Conservation (phyloP, 2,113 vertebrate genomes). For the Conger conger region DNA sequence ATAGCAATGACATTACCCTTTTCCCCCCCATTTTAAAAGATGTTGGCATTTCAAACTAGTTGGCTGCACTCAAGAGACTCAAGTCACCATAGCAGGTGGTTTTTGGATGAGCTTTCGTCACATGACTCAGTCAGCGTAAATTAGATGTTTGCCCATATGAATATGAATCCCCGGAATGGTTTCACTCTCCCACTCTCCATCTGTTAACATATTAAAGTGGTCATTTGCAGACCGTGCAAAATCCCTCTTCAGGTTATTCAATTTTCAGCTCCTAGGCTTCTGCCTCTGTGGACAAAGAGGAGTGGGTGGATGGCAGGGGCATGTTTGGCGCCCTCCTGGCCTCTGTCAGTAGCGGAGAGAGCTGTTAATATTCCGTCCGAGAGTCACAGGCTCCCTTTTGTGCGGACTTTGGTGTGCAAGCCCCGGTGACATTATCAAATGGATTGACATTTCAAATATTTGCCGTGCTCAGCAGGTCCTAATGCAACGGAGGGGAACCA, state of each 20-base stretch:
- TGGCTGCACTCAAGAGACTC: background rate
- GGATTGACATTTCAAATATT: conserved; percentile 95
- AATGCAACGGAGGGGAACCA: conserved; percentile 78
- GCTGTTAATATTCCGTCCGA: conserved; percentile 61
- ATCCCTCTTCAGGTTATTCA: conserved; percentile 54
- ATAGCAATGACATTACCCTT: no score
- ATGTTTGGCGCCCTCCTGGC: conserved; percentile 50
- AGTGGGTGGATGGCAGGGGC: conserved; percentile 32
- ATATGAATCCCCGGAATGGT: conserved; percentile 28
- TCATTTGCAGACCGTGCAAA: conserved; percentile 33
- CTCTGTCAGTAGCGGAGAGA: conserved; percentile 47
- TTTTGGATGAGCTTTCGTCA: conserved; percentile 23
- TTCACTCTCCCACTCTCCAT: conserved; percentile 8
- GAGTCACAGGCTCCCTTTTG: conserved; percentile 60
- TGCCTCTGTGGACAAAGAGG: conserved; percentile 38
- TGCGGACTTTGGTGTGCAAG: conserved; percentile 78
- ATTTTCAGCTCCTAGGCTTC: conserved; percentile 46
- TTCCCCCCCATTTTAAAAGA: background rate
- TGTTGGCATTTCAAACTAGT: background rate
- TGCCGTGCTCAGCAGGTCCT: conserved; percentile 81
- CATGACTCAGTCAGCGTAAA: conserved; percentile 43
- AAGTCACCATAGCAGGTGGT: conserved; percentile 11
- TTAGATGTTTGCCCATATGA: conserved; percentile 39
- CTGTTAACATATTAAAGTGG: conserved; percentile 48
- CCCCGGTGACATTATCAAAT: conserved; percentile 86